A percentile compares a stretch with the other conserved stretches of the same genome.
These are phyloP conservation scores for Nowickia ferox DNA, from an alignment of 2,888 invertebrate genomes.

Conservation along the genomic window DNA sequence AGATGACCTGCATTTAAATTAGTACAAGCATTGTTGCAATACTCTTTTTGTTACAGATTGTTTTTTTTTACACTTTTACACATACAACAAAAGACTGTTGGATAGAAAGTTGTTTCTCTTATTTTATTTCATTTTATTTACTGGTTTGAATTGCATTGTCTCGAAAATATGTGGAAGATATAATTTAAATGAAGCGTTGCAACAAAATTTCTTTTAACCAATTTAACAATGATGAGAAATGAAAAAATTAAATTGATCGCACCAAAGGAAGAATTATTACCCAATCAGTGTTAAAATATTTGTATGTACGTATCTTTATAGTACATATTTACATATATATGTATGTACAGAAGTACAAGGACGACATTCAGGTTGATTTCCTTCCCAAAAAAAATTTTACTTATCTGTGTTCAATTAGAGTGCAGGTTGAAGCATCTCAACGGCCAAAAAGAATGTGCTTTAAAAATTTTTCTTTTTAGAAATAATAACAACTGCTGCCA, in stretches of 20 bases:
- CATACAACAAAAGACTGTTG: slow-evolving; percentile 38
- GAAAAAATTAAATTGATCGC: neutral
- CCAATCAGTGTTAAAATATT: neutral
- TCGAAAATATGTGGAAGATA: slow-evolving; percentile 6
- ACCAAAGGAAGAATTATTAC: neutral
- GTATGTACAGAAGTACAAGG: neutral
- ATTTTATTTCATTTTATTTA: slow-evolving; percentile 39
- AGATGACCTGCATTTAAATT: slow-evolving; percentile 62
- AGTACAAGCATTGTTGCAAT: slow-evolving; percentile 44
- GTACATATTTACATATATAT: neutral
- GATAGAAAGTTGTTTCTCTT: slow-evolving; percentile 65
- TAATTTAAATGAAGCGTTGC: neutral
- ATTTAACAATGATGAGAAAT: neutral
- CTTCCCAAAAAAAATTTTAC: too few relatives aligned
- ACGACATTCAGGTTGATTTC: too few relatives aligned
- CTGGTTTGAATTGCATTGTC: slow-evolving; percentile 40
- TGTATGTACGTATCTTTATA: neutral
- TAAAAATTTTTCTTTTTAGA: too few relatives aligned
- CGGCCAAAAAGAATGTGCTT: too few relatives aligned
- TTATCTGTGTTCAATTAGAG: too few relatives aligned
- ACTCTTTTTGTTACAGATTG: neutral
- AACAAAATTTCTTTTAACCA: neutral
- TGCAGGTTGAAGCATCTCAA: too few relatives aligned
- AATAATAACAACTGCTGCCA: too few relatives aligned
- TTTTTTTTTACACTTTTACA: slow-evolving; percentile 17